Percentiles rank a stretch among this genome's conserved stretches.
Evolutionary conservation across 2,797 vertebrate genomes (phyloP).

Genomic region (Oreortyx pictus): DNA sequence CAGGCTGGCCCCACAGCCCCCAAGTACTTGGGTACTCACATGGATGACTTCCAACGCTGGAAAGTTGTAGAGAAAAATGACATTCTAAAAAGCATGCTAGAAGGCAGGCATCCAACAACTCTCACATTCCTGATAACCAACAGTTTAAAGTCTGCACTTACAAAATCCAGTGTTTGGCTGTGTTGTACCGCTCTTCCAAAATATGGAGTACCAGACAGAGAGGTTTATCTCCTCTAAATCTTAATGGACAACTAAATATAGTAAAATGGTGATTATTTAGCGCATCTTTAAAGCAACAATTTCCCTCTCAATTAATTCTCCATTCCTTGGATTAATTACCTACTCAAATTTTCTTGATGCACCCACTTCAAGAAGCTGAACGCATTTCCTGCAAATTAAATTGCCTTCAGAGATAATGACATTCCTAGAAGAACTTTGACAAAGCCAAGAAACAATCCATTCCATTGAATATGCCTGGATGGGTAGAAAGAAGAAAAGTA

Average conservation of each 20-base stretch:
- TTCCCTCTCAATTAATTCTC: conserved; percentile 62
- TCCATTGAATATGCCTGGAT: neutral
- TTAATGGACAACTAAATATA: conserved; percentile 38
- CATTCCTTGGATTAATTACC: conserved; percentile 65
- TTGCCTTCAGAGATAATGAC: conserved; percentile 5
- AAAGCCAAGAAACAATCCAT: neutral
- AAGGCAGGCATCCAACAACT: neutral
- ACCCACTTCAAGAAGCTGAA: conserved; percentile 16
- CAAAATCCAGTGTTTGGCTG: neutral
- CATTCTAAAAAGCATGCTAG: neutral
- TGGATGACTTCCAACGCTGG: neutral
- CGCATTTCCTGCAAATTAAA: conserved; percentile 39
- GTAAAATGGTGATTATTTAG: conserved; percentile 58
- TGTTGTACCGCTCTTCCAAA: neutral
- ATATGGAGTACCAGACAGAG: neutral
- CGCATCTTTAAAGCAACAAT: conserved; percentile 40
- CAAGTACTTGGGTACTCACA: fast-evolving
- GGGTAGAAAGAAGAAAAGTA: neutral
- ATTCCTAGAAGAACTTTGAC: neutral
- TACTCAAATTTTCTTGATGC: conserved; percentile 16
- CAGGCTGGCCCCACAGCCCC: neutral
- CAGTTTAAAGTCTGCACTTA: neutral
- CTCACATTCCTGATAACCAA: fast-evolving
- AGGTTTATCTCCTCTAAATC: neutral
- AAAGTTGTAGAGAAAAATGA: neutral